A percentile compares a stretch with the other conserved stretches of the same genome.
These are phyloP conservation scores for Bombus consobrinus DNA, from an alignment of 1,140 invertebrate species.

Conservation along the genomic window DNA sequence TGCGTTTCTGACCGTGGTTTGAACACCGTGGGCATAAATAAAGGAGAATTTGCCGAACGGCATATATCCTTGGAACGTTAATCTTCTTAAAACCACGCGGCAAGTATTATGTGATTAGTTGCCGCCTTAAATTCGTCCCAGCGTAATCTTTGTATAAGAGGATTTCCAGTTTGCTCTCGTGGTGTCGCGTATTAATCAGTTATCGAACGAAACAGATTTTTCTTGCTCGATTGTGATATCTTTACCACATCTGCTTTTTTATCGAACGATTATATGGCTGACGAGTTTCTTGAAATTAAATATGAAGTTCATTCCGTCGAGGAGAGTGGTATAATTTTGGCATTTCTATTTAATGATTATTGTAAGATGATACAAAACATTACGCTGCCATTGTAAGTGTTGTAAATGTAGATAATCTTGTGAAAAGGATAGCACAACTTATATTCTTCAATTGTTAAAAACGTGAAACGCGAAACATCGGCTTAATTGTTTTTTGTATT, in stretches of 20 bases:
- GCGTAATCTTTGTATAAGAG: constrained; percentile 41
- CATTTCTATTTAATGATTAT: too few relatives aligned
- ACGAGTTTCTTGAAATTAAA: too few relatives aligned
- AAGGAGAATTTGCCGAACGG: constrained; percentile 34
- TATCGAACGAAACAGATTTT: constrained; percentile 26
- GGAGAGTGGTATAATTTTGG: too few relatives aligned
- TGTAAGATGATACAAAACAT: too few relatives aligned
- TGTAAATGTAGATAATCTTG: too few relatives aligned
- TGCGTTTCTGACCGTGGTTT: not conserved
- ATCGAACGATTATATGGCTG: too few relatives aligned
- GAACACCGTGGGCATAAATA: constrained; percentile 33
- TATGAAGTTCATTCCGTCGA: too few relatives aligned
- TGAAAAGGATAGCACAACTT: too few relatives aligned
- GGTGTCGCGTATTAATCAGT: constrained; percentile 10
- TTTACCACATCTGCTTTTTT: not conserved
- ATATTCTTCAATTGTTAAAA: too few relatives aligned
- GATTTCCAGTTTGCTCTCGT: not conserved
- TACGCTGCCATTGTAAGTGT: too few relatives aligned
- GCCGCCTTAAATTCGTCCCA: constrained; percentile 35
- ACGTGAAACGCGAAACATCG: too few relatives aligned
- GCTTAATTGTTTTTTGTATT: too few relatives aligned
- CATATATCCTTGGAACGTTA: constrained; percentile 33
- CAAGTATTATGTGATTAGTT: constrained; percentile 45
- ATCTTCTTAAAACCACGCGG: constrained; percentile 49
- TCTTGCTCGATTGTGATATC: not conserved